These are phyloP conservation scores for Nematolebias whitei DNA, from an alignment of 2,113 vertebrate genomes.

Conservation along the genomic window DNA sequence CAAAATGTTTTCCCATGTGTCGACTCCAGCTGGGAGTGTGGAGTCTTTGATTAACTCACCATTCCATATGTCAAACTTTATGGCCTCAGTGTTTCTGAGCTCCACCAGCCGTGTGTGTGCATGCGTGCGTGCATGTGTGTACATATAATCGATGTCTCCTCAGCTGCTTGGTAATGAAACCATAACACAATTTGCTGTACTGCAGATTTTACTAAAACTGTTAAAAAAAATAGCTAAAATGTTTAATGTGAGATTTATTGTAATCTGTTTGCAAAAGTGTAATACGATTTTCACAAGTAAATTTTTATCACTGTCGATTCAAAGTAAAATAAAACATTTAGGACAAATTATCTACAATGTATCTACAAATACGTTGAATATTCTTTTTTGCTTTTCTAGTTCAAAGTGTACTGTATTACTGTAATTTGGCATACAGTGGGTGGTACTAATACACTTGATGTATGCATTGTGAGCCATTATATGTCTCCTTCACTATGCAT, in stretches of 20 bases:
- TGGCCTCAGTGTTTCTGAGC: constrained; percentile 48
- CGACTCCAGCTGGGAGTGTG: constrained; percentile 61
- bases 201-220: constrained; percentile 6
- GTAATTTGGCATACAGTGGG: too few relatives aligned
- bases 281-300: not conserved
- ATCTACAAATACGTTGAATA: not conserved
- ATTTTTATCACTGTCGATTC: not conserved
- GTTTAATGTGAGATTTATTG: not conserved
- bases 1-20: constrained; percentile 57
- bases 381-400: not conserved
- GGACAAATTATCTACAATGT: too few relatives aligned
- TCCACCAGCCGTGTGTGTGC: constrained; percentile 33
- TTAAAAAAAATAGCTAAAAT: too few relatives aligned
- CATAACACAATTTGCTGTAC: constrained; percentile 16
- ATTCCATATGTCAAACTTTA: constrained; percentile 71
- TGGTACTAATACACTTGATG: too few relatives aligned
- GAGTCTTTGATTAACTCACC: constrained; percentile 70
- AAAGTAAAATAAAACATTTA: not conserved
- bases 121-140: not conserved
- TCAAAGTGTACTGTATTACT: not conserved
- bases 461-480: too few relatives aligned
- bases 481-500: too few relatives aligned
- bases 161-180: constrained; percentile 49
- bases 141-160: constrained; percentile 14
- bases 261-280: not conserved